These are phyloP conservation scores for Aphelinus atriplicis DNA, from an alignment of 1,140 invertebrate genomes.

Conservation along the genomic window DNA sequence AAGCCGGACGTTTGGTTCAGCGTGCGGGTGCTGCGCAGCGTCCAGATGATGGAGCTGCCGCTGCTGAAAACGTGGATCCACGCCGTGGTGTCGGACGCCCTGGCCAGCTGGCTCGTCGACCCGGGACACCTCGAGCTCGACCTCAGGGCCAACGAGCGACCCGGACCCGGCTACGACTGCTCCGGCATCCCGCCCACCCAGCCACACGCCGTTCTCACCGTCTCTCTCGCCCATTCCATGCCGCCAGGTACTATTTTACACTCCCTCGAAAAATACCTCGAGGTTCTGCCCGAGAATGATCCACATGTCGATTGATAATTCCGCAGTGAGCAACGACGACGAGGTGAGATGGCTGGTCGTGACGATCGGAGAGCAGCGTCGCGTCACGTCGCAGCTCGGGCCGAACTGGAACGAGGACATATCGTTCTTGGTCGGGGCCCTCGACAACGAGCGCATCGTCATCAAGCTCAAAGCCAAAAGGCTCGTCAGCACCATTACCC, in stretches of 20 bases:
- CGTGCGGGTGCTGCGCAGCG: conserved; percentile 62
- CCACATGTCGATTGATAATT: not conserved
- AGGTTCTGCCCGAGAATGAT: no score
- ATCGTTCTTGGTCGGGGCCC: conserved; percentile 66
- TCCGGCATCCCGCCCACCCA: conserved; percentile 47
- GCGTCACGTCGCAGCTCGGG: conserved; percentile 59
- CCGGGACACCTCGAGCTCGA: conserved; percentile 67
- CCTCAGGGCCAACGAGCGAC: conserved; percentile 61
- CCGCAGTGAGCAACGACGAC: conserved; percentile 45
- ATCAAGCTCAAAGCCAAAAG: conserved; percentile 67
- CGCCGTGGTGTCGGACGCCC: conserved; percentile 67
- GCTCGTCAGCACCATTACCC: conserved; percentile 66
- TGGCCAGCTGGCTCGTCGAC: conserved; percentile 69
- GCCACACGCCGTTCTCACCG: conserved; percentile 67
- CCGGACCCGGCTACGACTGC: conserved; percentile 54
- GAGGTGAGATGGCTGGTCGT: conserved; percentile 64
- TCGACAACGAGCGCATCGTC: conserved; percentile 64
- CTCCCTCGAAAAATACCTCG: no score
- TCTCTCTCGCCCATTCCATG: conserved; percentile 55
- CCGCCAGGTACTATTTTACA: conserved; percentile 37
- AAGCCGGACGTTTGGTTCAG: conserved; percentile 71
- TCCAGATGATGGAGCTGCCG: conserved; percentile 70
- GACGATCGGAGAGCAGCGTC: conserved; percentile 62
- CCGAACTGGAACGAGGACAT: conserved; percentile 65
- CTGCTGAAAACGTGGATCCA: conserved; percentile 71